These are phyloP conservation scores for Adela reaumurella DNA, from an alignment of 2,888 invertebrate species.

Conservation along the genomic window DNA sequence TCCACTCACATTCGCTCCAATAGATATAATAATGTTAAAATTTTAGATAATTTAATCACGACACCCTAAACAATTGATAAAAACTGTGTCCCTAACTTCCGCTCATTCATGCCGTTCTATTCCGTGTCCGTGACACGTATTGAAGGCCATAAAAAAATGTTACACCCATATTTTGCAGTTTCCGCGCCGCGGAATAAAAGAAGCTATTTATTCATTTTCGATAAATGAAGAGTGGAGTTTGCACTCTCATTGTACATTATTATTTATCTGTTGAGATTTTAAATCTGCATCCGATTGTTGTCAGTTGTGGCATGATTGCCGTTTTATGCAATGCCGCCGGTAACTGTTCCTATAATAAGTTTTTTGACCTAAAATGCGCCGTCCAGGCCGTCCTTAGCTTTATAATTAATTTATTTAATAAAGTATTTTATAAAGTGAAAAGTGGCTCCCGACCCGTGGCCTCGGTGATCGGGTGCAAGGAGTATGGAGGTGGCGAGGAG, in stretches of 20 bases:
- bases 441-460: no score
- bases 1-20: no score
- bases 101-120: slow-evolving; percentile 41
- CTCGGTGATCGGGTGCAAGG: no score
- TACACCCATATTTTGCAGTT: slow-evolving; percentile 58
- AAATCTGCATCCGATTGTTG: slow-evolving; percentile 57
- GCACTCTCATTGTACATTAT: slow-evolving; percentile 55
- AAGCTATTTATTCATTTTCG: slow-evolving; percentile 55
- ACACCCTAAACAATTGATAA: background rate
- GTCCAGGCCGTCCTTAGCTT: no score
- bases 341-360: no score
- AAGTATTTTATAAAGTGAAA: no score
- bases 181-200: slow-evolving; percentile 48
- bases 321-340: no score
- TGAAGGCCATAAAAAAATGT: slow-evolving; percentile 43
- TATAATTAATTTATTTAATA: no score
- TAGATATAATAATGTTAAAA: no score
- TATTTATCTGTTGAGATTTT: slow-evolving; percentile 54
- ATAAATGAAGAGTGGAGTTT: slow-evolving; percentile 55
- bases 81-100: background rate
- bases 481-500: no score
- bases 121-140: slow-evolving; percentile 40
- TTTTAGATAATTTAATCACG: no score
- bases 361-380: no score
- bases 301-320: slow-evolving; percentile 54